Percentiles rank a stretch among this genome's conserved stretches.
Conservation (phyloP, 2,888 invertebrate genomes). For the Polymixis lichenea region DNA sequence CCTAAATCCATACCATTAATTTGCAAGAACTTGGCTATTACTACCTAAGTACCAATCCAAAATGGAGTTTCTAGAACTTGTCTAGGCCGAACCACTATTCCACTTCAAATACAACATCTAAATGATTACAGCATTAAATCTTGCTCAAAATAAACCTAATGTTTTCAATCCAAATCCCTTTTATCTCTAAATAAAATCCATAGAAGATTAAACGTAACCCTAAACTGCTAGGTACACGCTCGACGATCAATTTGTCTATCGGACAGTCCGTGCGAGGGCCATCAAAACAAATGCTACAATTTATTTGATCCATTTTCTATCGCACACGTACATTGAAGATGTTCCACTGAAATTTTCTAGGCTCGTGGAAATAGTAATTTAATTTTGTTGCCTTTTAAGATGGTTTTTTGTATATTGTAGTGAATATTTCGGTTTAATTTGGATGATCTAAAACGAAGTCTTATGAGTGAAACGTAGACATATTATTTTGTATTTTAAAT, state of each 20-base stretch:
- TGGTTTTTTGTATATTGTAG: constrained; percentile 19
- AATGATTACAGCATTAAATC: constrained; percentile 35
- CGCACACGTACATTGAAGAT: constrained; percentile 58
- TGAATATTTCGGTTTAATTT: constrained; percentile 2
- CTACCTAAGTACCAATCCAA: not conserved
- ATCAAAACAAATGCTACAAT: constrained; percentile 66
- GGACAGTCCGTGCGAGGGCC: constrained; percentile 44
- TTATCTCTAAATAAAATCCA: constrained; percentile 34
- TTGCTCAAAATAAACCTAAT: constrained; percentile 32
- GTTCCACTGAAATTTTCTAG: constrained; percentile 44
- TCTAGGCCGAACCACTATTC: not conserved
- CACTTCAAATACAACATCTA: not conserved
- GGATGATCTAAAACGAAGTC: too few species aligned
- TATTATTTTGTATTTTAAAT: too few species aligned
- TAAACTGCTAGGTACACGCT: constrained; percentile 32
- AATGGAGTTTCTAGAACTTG: not conserved
- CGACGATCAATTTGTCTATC: constrained; percentile 47
- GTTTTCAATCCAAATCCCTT: constrained; percentile 24
- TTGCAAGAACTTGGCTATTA: not conserved
- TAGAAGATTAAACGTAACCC: constrained; percentile 43
- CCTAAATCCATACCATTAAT: not conserved
- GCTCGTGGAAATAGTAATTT: constrained; percentile 50
- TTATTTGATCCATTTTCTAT: constrained; percentile 63
- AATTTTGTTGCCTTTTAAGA: constrained; percentile 47
- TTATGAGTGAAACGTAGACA: too few species aligned